phyloP scores from a whole-genome alignment of 2,113 vertebrate genomes.

The Verasper variegatus region DNA sequence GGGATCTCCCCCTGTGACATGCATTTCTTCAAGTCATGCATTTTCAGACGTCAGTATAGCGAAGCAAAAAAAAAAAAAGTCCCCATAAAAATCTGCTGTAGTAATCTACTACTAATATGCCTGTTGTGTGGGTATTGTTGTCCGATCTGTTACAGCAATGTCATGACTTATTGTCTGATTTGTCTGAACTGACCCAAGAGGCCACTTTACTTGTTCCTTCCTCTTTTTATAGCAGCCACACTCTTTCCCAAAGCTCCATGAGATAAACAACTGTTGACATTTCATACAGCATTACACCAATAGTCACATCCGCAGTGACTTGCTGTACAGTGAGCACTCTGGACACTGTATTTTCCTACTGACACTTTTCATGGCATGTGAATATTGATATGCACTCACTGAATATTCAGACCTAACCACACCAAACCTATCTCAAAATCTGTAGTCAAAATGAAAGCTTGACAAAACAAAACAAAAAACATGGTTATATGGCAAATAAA shows the following conservation, averaged over 20 bases:
- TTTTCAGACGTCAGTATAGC: background rate
- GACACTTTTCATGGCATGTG: background rate
- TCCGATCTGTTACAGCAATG: background rate
- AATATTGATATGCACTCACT: too few species aligned
- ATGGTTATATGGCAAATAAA: too few species aligned
- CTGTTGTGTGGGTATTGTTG: background rate
- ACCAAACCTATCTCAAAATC: too few species aligned
- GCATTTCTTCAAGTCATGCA: background rate
- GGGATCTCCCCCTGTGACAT: background rate
- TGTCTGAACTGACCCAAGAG: conserved; percentile 16
- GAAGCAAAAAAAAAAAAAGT: background rate
- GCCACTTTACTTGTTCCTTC: conserved; percentile 23
- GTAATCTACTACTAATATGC: too few species aligned
- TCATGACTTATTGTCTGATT: background rate
- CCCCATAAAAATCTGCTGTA: background rate
- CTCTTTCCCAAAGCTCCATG: conserved; percentile 1
- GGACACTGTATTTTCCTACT: background rate
- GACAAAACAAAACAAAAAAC: too few species aligned
- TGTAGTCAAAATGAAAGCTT: too few species aligned
- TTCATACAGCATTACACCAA: background rate
- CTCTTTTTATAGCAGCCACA: conserved; percentile 10
- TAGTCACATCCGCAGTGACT: background rate
- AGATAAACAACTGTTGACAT: background rate
- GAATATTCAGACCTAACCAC: too few species aligned
- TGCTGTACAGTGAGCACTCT: background rate